These are phyloP conservation scores for Pagetopsis macropterus DNA, from an alignment of 2,797 vertebrate genomes.

Conservation along the genomic window DNA sequence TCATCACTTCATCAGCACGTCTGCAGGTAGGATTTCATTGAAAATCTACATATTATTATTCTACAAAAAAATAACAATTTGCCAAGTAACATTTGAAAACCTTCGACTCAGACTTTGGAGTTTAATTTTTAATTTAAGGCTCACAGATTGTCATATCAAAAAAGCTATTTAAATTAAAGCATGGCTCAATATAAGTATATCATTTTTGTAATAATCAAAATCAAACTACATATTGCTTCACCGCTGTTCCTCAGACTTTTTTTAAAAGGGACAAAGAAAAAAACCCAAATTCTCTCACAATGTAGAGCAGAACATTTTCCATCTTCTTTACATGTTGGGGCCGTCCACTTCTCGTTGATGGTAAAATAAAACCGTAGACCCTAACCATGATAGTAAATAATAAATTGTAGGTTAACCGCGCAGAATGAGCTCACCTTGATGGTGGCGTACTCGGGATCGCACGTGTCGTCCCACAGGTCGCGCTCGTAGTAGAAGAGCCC, in stretches of 20 bases:
- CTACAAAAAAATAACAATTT: too few relatives aligned
- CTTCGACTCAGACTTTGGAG: too few relatives aligned
- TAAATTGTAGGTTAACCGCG: neutral
- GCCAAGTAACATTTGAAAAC: too few relatives aligned
- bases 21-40: neutral
- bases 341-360: too few relatives aligned
- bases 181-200: neutral
- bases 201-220: neutral
- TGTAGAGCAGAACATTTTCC: neutral
- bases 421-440: constrained; percentile 90
- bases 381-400: neutral
- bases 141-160: too few relatives aligned
- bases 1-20: constrained; percentile 69
- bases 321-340: neutral
- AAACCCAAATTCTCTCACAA: too few relatives aligned
- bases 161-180: too few relatives aligned
- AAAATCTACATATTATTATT: neutral
- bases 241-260: neutral
- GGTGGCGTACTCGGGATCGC: constrained; percentile 96
- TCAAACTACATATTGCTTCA: too few relatives aligned
- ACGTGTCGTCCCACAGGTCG: constrained; percentile 96
- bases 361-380: neutral
- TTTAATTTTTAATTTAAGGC: too few relatives aligned
- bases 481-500: constrained; percentile 98
- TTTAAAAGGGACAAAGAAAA: neutral